Evolutionary conservation across 1,140 invertebrate species (phyloP).

Genomic region (Calycopis cecrops): DNA sequence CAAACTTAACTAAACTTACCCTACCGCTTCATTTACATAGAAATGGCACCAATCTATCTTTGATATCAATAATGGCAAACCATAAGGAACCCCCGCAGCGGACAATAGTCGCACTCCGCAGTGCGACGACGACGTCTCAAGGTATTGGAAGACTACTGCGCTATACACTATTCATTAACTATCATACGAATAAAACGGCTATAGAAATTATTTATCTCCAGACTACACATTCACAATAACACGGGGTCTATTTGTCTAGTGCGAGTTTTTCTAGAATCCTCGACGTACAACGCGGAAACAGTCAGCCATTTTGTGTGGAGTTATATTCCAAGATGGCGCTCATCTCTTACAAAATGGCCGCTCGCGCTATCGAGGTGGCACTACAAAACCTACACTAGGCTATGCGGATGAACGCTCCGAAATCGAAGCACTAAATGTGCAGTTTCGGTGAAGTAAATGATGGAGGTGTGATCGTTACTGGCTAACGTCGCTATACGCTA

Average conservation of each 20-base stretch:
- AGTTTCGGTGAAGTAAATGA: constrained; percentile 13
- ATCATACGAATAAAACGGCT: constrained; percentile 45
- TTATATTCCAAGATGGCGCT: too few relatives aligned
- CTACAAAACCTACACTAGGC: not conserved
- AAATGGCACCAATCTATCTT: constrained; percentile 75
- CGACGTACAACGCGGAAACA: too few relatives aligned
- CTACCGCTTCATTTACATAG: constrained; percentile 71
- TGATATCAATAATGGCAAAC: constrained; percentile 74
- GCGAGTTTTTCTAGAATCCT: too few relatives aligned
- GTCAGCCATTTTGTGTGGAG: too few relatives aligned
- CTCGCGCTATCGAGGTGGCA: too few relatives aligned
- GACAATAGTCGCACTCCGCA: constrained; percentile 40
- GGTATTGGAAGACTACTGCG: constrained; percentile 72
- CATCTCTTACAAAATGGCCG: too few relatives aligned
- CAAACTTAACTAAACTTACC: constrained; percentile 72
- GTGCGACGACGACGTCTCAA: constrained; percentile 49
- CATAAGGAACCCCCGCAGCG: constrained; percentile 68
- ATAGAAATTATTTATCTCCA: constrained; percentile 10
- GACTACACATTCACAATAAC: not conserved
- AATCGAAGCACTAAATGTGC: not conserved
- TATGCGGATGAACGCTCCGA: not conserved
- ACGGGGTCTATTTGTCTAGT: not conserved
- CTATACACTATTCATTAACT: constrained; percentile 62
- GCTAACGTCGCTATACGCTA: constrained; percentile 69
- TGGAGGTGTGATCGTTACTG: constrained; percentile 49